These are phyloP conservation scores for Diorhabda carinulata DNA, from an alignment of 1,140 invertebrate genomes.

Conservation along the genomic window DNA sequence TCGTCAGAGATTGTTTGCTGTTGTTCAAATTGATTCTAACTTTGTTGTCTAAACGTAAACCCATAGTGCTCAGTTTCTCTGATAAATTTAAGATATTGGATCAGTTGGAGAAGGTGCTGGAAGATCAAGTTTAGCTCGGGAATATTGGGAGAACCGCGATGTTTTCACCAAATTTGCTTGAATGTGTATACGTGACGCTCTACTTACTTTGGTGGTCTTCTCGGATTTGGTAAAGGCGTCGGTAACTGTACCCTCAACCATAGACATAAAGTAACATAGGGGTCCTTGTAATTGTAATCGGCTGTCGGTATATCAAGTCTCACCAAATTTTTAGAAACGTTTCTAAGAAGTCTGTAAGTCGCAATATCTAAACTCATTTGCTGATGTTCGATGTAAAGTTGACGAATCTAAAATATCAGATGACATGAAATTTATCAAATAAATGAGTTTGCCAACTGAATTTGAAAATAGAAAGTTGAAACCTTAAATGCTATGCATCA, in stretches of 20 bases:
- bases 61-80: no score
- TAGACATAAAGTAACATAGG: constrained; percentile 50
- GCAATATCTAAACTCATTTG: constrained; percentile 51
- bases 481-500: not conserved
- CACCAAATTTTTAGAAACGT: constrained; percentile 52
- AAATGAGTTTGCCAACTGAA: no score
- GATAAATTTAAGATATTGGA: no score
- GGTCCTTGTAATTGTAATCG: constrained; percentile 48
- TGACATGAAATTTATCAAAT: no score
- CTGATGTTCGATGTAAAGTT: constrained; percentile 50
- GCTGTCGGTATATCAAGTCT: constrained; percentile 51
- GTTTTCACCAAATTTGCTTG: no score
- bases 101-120: no score
- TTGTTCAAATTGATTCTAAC: no score
- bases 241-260: constrained; percentile 53
- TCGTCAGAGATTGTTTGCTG: no score
- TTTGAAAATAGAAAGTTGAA: no score
- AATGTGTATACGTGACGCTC: not conserved
- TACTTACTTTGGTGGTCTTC: constrained; percentile 36
- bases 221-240: constrained; percentile 41
- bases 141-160: no score
- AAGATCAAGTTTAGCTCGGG: no score
- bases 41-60: no score
- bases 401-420: constrained; percentile 42
- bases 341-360: constrained; percentile 52